Conservation (phyloP, 2,113 vertebrate genomes). For the Pyrgilauda ruficollis region DNA sequence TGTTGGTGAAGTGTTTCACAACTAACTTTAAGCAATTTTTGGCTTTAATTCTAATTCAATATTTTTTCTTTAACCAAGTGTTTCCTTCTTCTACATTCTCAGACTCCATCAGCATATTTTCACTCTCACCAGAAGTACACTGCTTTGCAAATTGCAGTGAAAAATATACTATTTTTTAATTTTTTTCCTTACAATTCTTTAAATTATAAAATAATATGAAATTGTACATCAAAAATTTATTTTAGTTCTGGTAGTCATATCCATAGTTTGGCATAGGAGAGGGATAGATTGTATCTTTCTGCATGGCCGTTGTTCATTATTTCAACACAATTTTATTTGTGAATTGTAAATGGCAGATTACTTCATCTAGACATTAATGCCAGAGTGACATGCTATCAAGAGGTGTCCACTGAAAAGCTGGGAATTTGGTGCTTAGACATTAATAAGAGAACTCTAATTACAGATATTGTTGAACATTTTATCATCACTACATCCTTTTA, state of each 20-base stretch:
- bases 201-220: background rate
- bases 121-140: background rate
- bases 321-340: background rate
- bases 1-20: background rate
- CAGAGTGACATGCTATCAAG: background rate
- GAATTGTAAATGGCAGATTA: background rate
- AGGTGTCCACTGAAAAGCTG: background rate
- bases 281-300: background rate
- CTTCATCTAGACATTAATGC: background rate
- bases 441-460: background rate
- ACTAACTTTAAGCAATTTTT: background rate
- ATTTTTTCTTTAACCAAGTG: background rate
- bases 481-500: background rate
- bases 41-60: background rate
- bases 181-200: background rate
- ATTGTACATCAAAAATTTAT: background rate
- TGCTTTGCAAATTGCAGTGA: background rate
- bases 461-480: background rate
- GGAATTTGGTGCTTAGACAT: background rate
- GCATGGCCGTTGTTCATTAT: background rate
- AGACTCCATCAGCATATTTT: background rate
- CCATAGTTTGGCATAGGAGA: background rate
- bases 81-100: background rate
- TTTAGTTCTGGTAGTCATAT: background rate
- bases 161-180: background rate